Base-by-base conservation (phyloP, 2,888 invertebrate species). In the Bembecia ichneumoniformis region DNA sequence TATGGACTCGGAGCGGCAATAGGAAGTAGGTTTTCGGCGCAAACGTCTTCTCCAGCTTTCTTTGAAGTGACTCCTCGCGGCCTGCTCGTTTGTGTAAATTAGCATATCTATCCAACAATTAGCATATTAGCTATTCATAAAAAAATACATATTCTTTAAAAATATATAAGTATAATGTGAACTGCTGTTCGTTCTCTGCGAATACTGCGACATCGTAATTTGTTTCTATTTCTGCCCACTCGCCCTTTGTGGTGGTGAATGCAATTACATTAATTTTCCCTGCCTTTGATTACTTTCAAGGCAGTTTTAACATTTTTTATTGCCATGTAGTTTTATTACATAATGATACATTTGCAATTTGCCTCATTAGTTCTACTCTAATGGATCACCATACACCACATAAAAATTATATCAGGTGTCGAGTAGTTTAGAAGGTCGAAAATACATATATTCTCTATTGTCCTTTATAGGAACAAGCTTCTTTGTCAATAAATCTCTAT, bases 1-100 rank as follows among this genome's bases (percentile, higher is more conserved):
- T 63, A 56, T 64, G 64, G 60, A 58, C 71, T 73, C 58, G 59
- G 56, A 67, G 67, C 64, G 58, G 60, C 64, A 74, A 63, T 72
- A 71, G 69, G 69, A 83, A 82, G 75, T 82, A 77, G 83, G 83
- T 82, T 82, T 84, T 73, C 71, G 77, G 81, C 77, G 74, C 80
- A 72, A 53, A 61, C 60, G 74, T 62, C 52, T 64, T 67, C 68
- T 62, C 59, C 52, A 56, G 68, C 74, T 77, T 76, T 76, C 76
- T 66, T 64, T 63, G 13, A 40, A 14, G 13, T 40, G 14, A 14
- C 13, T 40, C 40, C 40, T 40, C 7, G 13, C 15, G 3, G 20
- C 4, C 5, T 4, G 34, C 46, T 20, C 16, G n/a, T 46, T 28
- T 14, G 46, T 17, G 13, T 28, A 14, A 46, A n/a, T 46, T 40